phyloP scores from a whole-genome alignment of 2,888 invertebrate species.

The Capitulum mitella region DNA sequence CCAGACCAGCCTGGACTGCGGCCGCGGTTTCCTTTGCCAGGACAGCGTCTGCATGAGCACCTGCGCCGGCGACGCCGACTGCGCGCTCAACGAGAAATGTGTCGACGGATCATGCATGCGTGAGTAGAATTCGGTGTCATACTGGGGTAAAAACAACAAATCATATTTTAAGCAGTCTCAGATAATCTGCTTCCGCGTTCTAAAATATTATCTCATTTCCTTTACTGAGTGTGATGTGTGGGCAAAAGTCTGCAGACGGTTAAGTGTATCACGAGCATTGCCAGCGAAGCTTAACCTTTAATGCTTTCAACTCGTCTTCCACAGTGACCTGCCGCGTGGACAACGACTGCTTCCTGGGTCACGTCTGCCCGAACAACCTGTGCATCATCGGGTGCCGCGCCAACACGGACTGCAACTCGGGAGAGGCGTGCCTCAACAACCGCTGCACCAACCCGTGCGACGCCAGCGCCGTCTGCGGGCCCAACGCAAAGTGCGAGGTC shows the following conservation, averaged over 20 bases:
- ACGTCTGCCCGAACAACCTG: constrained; percentile 76
- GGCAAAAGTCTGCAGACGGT: too few species aligned
- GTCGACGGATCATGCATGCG: constrained; percentile 68
- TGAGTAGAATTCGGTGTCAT: too few species aligned
- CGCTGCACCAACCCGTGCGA: constrained; percentile 63
- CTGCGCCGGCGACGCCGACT: constrained; percentile 68
- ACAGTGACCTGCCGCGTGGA: constrained; percentile 78
- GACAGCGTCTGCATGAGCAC: constrained; percentile 73
- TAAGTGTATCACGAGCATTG: too few species aligned
- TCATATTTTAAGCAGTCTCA: too few species aligned
- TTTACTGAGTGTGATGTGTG: too few species aligned
- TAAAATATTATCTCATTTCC: too few species aligned
- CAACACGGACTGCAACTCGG: constrained; percentile 78
- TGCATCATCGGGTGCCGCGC: constrained; percentile 78
- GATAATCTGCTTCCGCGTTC: too few species aligned
- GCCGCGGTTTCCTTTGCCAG: constrained; percentile 64
- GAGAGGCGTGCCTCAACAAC: constrained; percentile 69
- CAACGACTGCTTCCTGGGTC: constrained; percentile 85
- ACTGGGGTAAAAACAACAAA: too few species aligned
- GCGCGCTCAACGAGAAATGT: constrained; percentile 85
- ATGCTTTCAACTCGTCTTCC: too few species aligned
- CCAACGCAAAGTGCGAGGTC: constrained; percentile 41
- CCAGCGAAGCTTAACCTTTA: too few species aligned
- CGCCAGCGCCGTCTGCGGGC: constrained; percentile 37
- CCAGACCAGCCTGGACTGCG: constrained; percentile 42